Percentiles rank a stretch among this genome's conserved stretches.
phyloP scores from a whole-genome alignment of 2,888 invertebrate species.

The Silvanus unidentatus region DNA sequence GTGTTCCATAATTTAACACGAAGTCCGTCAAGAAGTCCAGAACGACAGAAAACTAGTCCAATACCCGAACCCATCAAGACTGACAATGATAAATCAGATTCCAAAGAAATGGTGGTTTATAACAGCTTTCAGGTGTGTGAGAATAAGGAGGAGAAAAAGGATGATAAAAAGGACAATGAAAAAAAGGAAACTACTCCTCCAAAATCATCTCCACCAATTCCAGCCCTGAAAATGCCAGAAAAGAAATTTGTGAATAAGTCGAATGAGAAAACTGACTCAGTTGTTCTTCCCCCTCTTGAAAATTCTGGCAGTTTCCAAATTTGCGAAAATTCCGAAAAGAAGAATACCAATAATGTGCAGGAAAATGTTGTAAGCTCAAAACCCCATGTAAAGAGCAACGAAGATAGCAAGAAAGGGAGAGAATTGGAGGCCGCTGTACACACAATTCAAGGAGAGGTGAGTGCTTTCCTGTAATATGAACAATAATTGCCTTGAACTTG shows the following conservation, averaged over 20 bases:
- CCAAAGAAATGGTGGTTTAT: conserved; percentile 13
- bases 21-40: conserved; percentile 61
- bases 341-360: no score
- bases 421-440: neutral
- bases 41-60: conserved; percentile 13
- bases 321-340: neutral
- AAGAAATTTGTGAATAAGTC: neutral
- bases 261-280: no score
- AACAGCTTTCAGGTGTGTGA: conserved; percentile 26
- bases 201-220: no score
- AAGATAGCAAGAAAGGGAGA: no score
- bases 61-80: neutral
- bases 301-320: conserved; percentile 2
- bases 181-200: neutral
- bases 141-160: neutral
- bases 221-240: no score
- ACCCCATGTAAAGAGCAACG: no score
- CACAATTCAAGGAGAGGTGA: neutral
- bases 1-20: conserved; percentile 63
- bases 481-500: conserved; percentile 2
- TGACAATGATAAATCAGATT: neutral
- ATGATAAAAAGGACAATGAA: neutral
- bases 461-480: neutral
- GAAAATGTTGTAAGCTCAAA: no score
- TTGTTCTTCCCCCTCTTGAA: neutral